Percentiles rank a stretch among this genome's conserved stretches.
Evolutionary conservation across 2,888 invertebrate genomes (phyloP).

Genomic region (Xanthostigma xanthostigma): DNA sequence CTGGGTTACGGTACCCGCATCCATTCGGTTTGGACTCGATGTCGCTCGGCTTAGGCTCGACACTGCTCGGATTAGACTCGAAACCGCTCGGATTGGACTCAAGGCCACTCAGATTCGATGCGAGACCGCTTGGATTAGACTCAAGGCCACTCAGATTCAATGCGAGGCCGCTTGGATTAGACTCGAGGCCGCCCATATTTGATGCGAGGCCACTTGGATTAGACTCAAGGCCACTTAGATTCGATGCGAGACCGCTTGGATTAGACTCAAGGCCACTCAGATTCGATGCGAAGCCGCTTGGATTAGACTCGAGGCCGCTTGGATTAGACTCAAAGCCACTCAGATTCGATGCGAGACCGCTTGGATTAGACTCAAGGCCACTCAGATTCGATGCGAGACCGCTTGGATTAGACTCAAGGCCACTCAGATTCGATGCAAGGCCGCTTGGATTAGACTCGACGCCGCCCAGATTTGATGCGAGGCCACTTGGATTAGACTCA

Average conservation of each 20-base stretch:
- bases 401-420: no score
- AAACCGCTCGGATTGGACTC: no score
- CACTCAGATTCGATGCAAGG: no score
- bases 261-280: not conserved
- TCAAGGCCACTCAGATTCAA: no score
- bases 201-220: slow-evolving; percentile 59
- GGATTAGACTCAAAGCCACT: not conserved
- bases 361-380: no score
- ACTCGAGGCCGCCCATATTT: slow-evolving; percentile 46
- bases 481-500: slow-evolving; percentile 56
- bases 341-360: not conserved
- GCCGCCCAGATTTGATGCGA: slow-evolving; percentile 54
- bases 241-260: slow-evolving; percentile 43
- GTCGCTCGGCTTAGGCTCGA: not conserved
- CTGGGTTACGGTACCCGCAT: slow-evolving; percentile 58
- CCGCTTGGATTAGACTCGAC: slow-evolving; percentile 48
- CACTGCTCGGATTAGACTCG: not conserved
- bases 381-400: no score
- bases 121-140: no score
- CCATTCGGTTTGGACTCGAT: slow-evolving; percentile 22
- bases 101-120: no score
- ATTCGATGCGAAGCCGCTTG: slow-evolving; percentile 54
- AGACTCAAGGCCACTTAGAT: slow-evolving; percentile 44
- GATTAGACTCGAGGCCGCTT: slow-evolving; percentile 27
- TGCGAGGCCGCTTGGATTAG: slow-evolving; percentile 41